Base-by-base conservation (phyloP, 2,888 invertebrate species). In the Drosophila sordidula region DNA sequence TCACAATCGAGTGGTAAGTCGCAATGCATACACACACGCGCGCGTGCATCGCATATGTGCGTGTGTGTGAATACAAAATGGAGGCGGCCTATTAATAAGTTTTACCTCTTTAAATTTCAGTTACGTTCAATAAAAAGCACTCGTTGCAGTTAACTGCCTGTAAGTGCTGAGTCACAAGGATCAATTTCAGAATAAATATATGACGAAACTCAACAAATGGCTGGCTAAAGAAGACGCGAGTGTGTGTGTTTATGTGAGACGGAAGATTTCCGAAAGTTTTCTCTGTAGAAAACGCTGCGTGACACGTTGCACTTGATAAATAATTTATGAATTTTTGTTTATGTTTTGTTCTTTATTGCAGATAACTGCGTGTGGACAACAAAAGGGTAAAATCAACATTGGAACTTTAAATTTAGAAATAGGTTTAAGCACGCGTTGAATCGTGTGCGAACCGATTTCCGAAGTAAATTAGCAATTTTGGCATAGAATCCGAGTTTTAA, bases 31-130 rank as follows among this genome's bases (percentile, higher is more conserved):
- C 46, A 59, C 42, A 32, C 11, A 4, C n/a, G 9, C n/a, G 25
- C 29, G 32, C 36, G 49, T 66, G 41, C 55, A 66, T 32, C 46
- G 42, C 16, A 29, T 29, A 55, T 16, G 47, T 56, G 18, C 46
- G 25, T 44, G 50, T 55, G 55, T 52, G 47, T 68, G 41, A 50
- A 52, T 49, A 75, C 69, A 80, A 85, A 80, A 82, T 81, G 86
- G 86, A 67, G 83, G 78, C 58, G 52, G 63, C 61, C 57, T 50
- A 72, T 61, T 61, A 54, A 77, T 58, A 66, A 39, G n/a, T 16
- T 56, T 26, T 16, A 41, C 18, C 46, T 51, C 49, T 12, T 34
- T 4, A 11, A 11, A 41, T 70, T 58, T 32, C 67, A 81, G 68
- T 73, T 63, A 41, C 8, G 14, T 25, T 18, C n/a, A 14, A 36